Conservation (phyloP, 2,797 vertebrate species). For the Amblyraja radiata region DNA sequence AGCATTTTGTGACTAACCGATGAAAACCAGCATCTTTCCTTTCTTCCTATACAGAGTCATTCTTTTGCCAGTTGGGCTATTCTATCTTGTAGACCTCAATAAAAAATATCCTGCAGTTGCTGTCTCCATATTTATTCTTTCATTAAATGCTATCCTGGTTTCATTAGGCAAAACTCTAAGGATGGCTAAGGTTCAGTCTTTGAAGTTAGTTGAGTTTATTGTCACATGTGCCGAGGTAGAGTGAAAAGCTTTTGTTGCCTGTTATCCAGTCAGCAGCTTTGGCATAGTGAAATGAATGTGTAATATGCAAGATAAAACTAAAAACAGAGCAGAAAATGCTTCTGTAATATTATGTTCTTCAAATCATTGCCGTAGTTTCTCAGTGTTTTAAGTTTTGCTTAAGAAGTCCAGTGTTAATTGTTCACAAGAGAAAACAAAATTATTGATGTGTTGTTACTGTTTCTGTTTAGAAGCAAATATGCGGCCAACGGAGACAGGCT, state of each 20-base stretch:
- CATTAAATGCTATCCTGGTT: neutral
- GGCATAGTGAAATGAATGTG: neutral
- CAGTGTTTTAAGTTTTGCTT: neutral
- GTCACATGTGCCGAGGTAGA: too few relatives aligned
- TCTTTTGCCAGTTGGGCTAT: neutral
- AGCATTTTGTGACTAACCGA: too few relatives aligned
- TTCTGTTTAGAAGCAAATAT: slow-evolving; percentile 42
- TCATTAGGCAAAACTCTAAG: neutral
- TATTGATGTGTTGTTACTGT: neutral
- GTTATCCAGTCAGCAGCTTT: neutral
- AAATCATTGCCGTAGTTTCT: neutral
- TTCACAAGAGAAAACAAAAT: neutral
- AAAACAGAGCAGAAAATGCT: neutral
- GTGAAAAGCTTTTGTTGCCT: too few relatives aligned
- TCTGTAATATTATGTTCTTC: neutral
- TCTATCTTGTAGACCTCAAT: neutral
- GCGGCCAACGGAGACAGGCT: slow-evolving; percentile 75
- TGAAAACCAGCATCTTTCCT: too few relatives aligned
- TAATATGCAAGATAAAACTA: neutral
- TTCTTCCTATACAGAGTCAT: neutral
- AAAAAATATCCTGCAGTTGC: neutral
- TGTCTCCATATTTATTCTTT: neutral
- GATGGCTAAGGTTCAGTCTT: neutral
- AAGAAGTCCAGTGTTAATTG: neutral
- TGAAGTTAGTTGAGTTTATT: neutral